Evolutionary conservation across 2,113 vertebrate genomes (phyloP), one percentile per base, ranked within the genome.

Genomic region (Daphoenositta chrysoptera): DNA sequence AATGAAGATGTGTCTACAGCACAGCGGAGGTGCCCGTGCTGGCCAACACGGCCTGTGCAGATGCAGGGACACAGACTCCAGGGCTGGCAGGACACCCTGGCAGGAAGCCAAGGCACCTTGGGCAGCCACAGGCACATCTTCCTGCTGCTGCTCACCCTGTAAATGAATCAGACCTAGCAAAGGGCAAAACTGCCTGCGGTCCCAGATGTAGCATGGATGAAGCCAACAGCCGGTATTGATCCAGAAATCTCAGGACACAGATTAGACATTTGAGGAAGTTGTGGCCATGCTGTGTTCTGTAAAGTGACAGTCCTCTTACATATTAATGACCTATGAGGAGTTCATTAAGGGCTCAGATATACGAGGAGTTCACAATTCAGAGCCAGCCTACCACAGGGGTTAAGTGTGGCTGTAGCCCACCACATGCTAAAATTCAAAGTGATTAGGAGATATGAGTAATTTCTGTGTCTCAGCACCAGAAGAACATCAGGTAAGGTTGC

Each of bases 311-410:
- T 13, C 13, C 16, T 79, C 30, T 37, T 66, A 65, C 12, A 6
- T 54, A 19, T 10, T 72, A 87, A 47, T 73, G 47, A 80, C 26
- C 53, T 26, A 5, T 16, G 13, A 70, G 33, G 51, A 87, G 12
- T 44, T 90, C 31, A 66, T 35, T 15, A 48, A 70, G 30, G 30
- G 13, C 50, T 77, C 23, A 88, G 11, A 33, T 21, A 6, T 22
- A 27, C 0, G 1, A 70, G 23, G 13, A 40, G 10, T 7, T 77
- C 44, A 37, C 0, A 2, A 48, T 66, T 63, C 33, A 90, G 50
- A 39, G 15, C 3, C 4, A 45, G 24, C 15, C 4, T n/a, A 10
- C 11, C 26, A 15, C 33, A 48, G 9, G 11, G 11, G 2, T 28
- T 88, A 60, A 1, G 1, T 47, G 27, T 53, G 20, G 15, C 24